Percentiles rank a stretch among this genome's conserved stretches.
phyloP scores from a whole-genome alignment of 2,888 invertebrate species.

The Acanthacorydalis orientalis region DNA sequence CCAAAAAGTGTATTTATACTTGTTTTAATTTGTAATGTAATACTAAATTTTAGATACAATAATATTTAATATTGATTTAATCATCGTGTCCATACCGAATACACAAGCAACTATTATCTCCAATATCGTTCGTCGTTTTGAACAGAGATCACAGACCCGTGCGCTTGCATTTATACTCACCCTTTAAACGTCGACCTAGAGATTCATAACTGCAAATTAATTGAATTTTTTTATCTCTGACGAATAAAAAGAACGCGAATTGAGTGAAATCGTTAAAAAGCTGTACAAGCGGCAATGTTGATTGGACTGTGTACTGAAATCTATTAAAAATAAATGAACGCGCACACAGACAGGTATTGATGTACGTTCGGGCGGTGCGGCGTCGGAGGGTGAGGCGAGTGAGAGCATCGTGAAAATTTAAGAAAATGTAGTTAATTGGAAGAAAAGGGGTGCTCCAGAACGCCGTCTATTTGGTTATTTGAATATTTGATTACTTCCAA shows the following conservation, averaged over 20 bases:
- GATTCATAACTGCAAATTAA: constrained; percentile 13
- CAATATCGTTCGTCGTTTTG: no score
- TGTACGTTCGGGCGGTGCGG: background rate
- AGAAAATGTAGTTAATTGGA: no score
- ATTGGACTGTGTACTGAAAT: background rate
- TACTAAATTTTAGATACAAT: no score
- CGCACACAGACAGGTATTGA: background rate
- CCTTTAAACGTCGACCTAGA: constrained; percentile 5
- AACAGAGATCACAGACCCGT: no score
- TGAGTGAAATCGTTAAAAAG: background rate
- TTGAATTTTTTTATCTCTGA: constrained; percentile 12
- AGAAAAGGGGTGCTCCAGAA: no score
- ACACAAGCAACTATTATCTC: no score
- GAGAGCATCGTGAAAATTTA: constrained; percentile 5
- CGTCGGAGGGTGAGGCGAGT: constrained; percentile 5
- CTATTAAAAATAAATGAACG: constrained; percentile 7
- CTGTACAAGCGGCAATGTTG: background rate
- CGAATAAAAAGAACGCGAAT: background rate
- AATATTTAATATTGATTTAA: no score
- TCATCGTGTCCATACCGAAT: no score
- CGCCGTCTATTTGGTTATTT: no score
- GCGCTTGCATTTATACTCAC: constrained; percentile 2
- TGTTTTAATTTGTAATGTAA: no score
- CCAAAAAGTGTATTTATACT: no score
- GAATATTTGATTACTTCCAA: no score